Conservation (phyloP, 2,888 invertebrate species). For the Orgyia antiqua region DNA sequence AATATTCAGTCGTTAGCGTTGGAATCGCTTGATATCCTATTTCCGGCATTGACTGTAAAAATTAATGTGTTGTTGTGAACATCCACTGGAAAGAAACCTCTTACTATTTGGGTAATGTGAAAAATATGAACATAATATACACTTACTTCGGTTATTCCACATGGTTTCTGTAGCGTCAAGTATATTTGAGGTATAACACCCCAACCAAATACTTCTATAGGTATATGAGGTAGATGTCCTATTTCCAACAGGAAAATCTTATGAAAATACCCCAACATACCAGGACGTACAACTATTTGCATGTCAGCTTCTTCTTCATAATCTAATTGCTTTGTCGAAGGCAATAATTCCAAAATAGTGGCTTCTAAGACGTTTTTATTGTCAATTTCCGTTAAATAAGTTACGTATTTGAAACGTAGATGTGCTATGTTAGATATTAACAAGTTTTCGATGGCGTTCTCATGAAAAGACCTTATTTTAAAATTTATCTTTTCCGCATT, state of each 20-base stretch:
- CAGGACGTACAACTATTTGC: constrained; percentile 70
- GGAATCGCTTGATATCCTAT: constrained; percentile 72
- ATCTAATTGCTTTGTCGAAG: constrained; percentile 54
- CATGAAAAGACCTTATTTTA: constrained; percentile 65
- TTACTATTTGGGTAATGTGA: too few relatives aligned
- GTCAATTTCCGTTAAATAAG: constrained; percentile 47
- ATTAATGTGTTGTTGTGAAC: too few relatives aligned
- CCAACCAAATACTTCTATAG: constrained; percentile 75
- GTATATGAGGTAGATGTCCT: constrained; percentile 71
- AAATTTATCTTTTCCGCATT: constrained; percentile 59
- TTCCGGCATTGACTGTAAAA: constrained; percentile 39
- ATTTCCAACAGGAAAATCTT: constrained; percentile 70
- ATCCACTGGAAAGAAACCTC: too few relatives aligned
- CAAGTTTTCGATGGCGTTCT: constrained; percentile 49
- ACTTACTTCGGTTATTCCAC: background rate
- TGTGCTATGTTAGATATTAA: constrained; percentile 69
- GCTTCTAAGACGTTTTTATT: constrained; percentile 54
- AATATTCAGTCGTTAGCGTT: constrained; percentile 52
- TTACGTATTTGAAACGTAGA: constrained; percentile 62
- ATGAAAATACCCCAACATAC: constrained; percentile 73
- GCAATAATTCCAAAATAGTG: constrained; percentile 62
- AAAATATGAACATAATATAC: background rate
- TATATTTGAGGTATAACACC: constrained; percentile 79
- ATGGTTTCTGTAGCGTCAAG: constrained; percentile 62
- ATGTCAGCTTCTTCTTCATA: constrained; percentile 57